Evolutionary conservation across 2,113 vertebrate genomes (phyloP).

Genomic region (Ptilorrhoa leucosticta): DNA sequence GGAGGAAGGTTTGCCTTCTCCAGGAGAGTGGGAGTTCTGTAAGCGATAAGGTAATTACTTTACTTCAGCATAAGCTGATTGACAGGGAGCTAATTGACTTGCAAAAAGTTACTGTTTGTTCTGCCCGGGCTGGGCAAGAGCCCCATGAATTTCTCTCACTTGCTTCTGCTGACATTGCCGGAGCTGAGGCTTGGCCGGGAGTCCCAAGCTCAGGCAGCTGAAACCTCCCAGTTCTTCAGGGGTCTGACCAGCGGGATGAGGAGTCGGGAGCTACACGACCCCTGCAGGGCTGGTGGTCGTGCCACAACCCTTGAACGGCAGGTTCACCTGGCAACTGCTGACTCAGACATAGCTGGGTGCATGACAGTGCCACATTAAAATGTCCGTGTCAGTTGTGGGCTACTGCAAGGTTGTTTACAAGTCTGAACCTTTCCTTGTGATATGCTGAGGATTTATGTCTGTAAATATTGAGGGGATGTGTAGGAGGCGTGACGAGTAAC

Average conservation of each 20-base stretch:
- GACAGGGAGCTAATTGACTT: not conserved
- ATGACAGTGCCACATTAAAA: not conserved
- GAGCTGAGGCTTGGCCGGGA: not conserved
- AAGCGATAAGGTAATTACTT: not conserved
- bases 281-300: fast-evolving
- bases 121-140: not conserved
- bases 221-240: fast-evolving
- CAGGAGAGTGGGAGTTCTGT: not conserved
- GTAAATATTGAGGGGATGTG: not conserved
- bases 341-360: fast-evolving
- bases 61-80: not conserved
- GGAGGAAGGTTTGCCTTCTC: not conserved
- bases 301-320: too few species aligned
- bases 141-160: not conserved
- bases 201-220: fast-evolving
- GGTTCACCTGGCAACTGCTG: not conserved
- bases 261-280: fast-evolving
- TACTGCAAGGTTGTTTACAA: not conserved
- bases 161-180: not conserved
- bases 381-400: not conserved
- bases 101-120: not conserved
- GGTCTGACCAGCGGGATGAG: fast-evolving
- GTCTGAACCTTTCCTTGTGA: not conserved
- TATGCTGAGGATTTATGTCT: not conserved
- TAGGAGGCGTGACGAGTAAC: not conserved